Base-by-base conservation (phyloP, 53 echinoderm and acorn worm genomes). In the Holothuria leucospilota region DNA sequence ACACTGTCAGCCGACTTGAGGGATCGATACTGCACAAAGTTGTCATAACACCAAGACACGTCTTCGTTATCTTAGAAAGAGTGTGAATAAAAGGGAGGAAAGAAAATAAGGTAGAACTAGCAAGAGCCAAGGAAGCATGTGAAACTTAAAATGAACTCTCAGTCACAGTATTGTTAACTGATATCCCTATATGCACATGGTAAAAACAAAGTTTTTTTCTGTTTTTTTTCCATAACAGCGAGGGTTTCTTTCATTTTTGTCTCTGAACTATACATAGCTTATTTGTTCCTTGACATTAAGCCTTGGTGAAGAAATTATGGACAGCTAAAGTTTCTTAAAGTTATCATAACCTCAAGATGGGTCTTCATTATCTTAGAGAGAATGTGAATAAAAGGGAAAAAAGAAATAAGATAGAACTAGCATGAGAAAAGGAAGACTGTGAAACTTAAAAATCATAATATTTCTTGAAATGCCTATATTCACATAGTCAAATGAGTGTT, bases 1-100 rank as follows among this genome's bases (percentile, higher is more conserved):
- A 99, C 99, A 63, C 95, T 99, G 89, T 99, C 99, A 0, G 99
- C 95, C 8, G 99, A 99, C 89, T 99, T 99, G 41, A 99, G 90
- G 13, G 99, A 99, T 13, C 99, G 87, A 59, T 82, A 92, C 92
- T 99, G 99, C 85, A 99, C 90, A 81, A 99, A 99, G 94, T 99
- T 99, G 79, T 99, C 99, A 65, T 95, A 99, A 88, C 99, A 99
- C 99, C 99, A 99, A 71, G 93, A 93, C 11, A 93, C 81, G 38
- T 99, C 99, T 78, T 99, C 99, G 27, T 92, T 73, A 90, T 95
- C 99, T 99, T 80, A 29, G 80, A 20, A 7, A 42, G 21, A 77
- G 15, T 56, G 56, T 18, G 18, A 18, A 56, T 0, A 56, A 15
- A 18, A 2, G 15, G 39, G 10, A 56, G 1, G 18, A 56, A 56